phyloP scores from a whole-genome alignment of 2,113 vertebrate genomes.

The Pseudopodoces humilis region DNA sequence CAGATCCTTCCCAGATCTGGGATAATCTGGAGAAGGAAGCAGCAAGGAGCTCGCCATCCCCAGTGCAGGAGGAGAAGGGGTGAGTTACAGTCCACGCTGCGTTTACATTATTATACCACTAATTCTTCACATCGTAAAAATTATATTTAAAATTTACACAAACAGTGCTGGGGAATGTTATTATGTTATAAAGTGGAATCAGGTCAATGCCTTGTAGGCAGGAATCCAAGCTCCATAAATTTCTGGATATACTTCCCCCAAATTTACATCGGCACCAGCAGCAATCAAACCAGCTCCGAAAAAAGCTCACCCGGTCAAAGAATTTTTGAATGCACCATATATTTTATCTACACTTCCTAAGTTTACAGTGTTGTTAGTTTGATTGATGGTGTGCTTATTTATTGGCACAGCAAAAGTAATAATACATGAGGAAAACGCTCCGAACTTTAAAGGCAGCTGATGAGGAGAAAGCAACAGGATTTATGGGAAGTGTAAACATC shows the following conservation, averaged over 20 bases:
- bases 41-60: background rate
- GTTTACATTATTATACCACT: constrained; percentile 69
- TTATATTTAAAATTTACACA: constrained; percentile 41
- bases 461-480: constrained; percentile 63
- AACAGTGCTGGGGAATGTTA: background rate
- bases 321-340: constrained; percentile 73
- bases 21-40: background rate
- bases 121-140: constrained; percentile 65
- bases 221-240: constrained; percentile 60
- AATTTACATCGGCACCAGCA: constrained; percentile 69
- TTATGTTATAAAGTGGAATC: constrained; percentile 68
- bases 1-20: background rate
- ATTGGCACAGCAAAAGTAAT: constrained; percentile 71
- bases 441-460: constrained; percentile 63
- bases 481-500: constrained; percentile 76
- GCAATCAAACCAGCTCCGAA: constrained; percentile 54
- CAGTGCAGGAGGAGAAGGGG: background rate
- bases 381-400: constrained; percentile 76
- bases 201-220: constrained; percentile 51
- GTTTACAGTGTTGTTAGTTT: constrained; percentile 78
- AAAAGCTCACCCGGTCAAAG: constrained; percentile 62
- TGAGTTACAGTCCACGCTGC: constrained; percentile 61
- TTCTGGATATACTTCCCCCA: constrained; percentile 48
- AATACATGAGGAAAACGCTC: constrained; percentile 72
- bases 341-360: constrained; percentile 75